Conservation (phyloP, 2,888 invertebrate genomes). For the Seladonia tumulorum region DNA sequence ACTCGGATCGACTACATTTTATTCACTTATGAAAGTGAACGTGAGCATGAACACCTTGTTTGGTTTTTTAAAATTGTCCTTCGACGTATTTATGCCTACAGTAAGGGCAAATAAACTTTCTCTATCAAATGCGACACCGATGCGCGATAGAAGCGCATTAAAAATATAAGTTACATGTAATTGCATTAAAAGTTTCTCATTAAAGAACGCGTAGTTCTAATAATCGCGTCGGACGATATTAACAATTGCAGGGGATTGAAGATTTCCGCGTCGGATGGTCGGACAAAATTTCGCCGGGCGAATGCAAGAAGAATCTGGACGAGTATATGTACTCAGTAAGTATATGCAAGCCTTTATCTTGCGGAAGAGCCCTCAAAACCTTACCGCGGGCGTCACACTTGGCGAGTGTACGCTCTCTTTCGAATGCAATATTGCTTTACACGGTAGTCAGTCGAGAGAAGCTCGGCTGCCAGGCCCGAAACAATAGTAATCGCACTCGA, state of each 20-base stretch:
- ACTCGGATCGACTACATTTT: not conserved
- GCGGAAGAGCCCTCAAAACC: constrained; percentile 76
- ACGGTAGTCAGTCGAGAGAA: constrained; percentile 70
- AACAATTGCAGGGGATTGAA: not conserved
- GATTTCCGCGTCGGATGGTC: not conserved
- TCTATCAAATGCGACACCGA: no score
- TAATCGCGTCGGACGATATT: not conserved
- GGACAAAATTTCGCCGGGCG: constrained; percentile 75
- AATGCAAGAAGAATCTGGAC: constrained; percentile 64
- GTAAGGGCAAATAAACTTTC: no score
- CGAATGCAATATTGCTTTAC: constrained; percentile 76
- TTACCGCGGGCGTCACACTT: constrained; percentile 81
- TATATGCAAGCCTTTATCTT: constrained; percentile 81
- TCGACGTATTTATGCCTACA: not conserved
- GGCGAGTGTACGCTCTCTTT: constrained; percentile 74
- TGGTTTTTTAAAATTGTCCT: not conserved
- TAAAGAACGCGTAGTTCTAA: not conserved
- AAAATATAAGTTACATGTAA: not conserved
- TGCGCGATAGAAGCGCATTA: no score
- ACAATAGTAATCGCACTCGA: constrained; percentile 77
- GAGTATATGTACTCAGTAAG: constrained; percentile 77
- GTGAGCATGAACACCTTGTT: not conserved
- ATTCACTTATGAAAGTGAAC: not conserved
- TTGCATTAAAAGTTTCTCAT: not conserved
- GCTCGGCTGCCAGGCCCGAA: constrained; percentile 71